Base-by-base conservation (phyloP, 2,888 invertebrate genomes). In the Rotaria macrura region DNA sequence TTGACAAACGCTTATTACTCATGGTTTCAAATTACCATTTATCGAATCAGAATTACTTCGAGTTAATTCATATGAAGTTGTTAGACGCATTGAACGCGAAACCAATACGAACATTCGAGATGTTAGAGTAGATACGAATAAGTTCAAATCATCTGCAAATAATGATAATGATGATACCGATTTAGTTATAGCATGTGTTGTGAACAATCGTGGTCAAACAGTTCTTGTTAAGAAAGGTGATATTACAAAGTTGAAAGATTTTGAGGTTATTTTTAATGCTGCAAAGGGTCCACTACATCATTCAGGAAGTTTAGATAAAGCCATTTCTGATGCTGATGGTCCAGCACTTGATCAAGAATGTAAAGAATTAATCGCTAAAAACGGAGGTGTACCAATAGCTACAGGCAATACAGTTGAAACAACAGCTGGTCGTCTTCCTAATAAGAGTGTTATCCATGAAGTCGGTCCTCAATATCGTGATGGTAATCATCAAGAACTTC, bases 371-470 rank as follows among this genome's bases (percentile, higher is more conserved):
- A 55, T 25, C 10, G n/a, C 55, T n/a, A 10, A n/a, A n/a, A 55
- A 55, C n/a, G 25, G 25, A n/a, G 55, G 55, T n/a, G 3, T 55
- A 55, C n/a, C 55, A 2, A 55, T 55, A 7, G 7, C 55, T 55
- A 4, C 43, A 89, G 89, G 89, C 83, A 55, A 9, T 87, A 87
- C 17, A 89, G 88, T 25, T 38, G 65, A 1, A 29, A 85, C 12
- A 85, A 87, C 9, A 88, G 88, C 55, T 52, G 86, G 87, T 14
- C 57, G 84, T 14, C 14, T 79, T 14, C 87, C 89, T 17, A 84
- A 79, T n/a, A 83, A 87, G 9, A 88, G 88, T 29, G 87, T 89
- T 6, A 74, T 55, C n/a, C 55, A 55, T n/a, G 55, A 25, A 5
- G n/a, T 55, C n/a, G 55, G 55, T 55, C 55, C 55, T 55, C 55